Percentiles rank a stretch among this genome's conserved stretches.
These are phyloP conservation scores for Melanostoma scalare DNA, from an alignment of 2,888 invertebrate genomes.

Conservation along the genomic window DNA sequence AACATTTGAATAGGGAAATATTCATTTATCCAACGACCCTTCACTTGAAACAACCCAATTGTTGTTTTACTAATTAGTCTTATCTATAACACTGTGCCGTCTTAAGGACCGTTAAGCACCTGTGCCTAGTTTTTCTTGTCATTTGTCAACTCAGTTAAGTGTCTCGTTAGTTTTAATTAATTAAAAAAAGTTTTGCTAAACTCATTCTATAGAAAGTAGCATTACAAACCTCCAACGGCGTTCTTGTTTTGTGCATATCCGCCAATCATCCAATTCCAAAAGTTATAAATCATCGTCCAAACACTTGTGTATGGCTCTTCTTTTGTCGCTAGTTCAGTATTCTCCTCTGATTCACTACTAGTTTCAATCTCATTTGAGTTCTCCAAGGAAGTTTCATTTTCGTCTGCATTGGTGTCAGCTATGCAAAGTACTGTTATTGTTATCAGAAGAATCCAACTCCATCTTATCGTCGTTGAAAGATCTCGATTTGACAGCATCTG, in stretches of 20 bases:
- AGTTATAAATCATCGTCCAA: slow-evolving; percentile 78
- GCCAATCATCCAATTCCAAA: slow-evolving; percentile 79
- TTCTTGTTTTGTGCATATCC: slow-evolving; percentile 78
- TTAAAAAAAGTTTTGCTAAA: slow-evolving; percentile 31
- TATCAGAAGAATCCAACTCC: slow-evolving; percentile 73
- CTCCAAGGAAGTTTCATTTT: slow-evolving; percentile 58
- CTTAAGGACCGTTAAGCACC: background rate
- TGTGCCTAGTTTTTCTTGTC: no score
- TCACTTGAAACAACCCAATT: no score
- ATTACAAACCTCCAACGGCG: slow-evolving; percentile 62
- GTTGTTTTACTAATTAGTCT: no score
- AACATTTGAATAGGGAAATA: no score
- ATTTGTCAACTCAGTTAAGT: background rate
- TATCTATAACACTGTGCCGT: no score
- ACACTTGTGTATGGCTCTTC: slow-evolving; percentile 76
- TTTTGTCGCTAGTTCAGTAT: slow-evolving; percentile 74
- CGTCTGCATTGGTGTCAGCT: slow-evolving; percentile 26
- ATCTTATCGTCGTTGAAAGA: slow-evolving; percentile 56
- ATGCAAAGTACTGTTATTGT: slow-evolving; percentile 75
- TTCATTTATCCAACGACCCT: no score
- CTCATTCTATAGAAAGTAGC: background rate
- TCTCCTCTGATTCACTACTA: slow-evolving; percentile 72
- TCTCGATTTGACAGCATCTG: slow-evolving; percentile 77
- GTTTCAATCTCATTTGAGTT: slow-evolving; percentile 48
- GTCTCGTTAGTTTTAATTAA: slow-evolving; percentile 24